Conservation (phyloP, 2,797 vertebrate genomes). For the Pipistrellus pygmaeus region DNA sequence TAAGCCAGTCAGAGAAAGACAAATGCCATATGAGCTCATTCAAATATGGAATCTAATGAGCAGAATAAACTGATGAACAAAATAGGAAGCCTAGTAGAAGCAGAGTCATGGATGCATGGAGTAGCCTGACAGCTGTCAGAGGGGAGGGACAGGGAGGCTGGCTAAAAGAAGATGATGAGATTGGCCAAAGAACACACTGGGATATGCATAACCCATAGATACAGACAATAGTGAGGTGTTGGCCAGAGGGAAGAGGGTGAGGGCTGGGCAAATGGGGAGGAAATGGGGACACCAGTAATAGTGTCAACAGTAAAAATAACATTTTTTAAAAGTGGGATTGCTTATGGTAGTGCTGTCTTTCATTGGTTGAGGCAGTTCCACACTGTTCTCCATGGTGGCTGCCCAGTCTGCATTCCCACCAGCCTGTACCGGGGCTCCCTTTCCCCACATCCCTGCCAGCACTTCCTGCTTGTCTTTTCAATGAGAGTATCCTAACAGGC, state of each 20-base stretch:
- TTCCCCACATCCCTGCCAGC: accelerated
- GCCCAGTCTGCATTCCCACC: not conserved
- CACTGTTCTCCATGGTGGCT: not conserved
- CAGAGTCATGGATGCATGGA: not conserved
- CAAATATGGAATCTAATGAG: not conserved
- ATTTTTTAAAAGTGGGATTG: not conserved
- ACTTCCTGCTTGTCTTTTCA: not conserved
- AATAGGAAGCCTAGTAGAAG: not conserved
- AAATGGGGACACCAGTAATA: not conserved
- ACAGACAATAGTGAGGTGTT: not conserved
- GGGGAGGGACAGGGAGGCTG: not conserved
- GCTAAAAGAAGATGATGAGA: not conserved
- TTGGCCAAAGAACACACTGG: not conserved
- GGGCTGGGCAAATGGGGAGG: not conserved
- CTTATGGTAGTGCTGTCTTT: not conserved
- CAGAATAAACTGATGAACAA: not conserved
- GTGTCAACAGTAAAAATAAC: not conserved
- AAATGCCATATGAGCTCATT: not conserved
- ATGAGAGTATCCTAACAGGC: not conserved
- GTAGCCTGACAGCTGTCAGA: not conserved
- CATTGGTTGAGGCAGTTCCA: not conserved
- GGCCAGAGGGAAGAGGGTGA: not conserved
- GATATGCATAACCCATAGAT: not conserved
- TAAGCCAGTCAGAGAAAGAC: not conserved
- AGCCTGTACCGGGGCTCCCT: not conserved